A percentile compares a stretch with the other conserved stretches of the same genome.
Conservation (phyloP, 2,113 vertebrate species). For the Gymnogyps californianus region DNA sequence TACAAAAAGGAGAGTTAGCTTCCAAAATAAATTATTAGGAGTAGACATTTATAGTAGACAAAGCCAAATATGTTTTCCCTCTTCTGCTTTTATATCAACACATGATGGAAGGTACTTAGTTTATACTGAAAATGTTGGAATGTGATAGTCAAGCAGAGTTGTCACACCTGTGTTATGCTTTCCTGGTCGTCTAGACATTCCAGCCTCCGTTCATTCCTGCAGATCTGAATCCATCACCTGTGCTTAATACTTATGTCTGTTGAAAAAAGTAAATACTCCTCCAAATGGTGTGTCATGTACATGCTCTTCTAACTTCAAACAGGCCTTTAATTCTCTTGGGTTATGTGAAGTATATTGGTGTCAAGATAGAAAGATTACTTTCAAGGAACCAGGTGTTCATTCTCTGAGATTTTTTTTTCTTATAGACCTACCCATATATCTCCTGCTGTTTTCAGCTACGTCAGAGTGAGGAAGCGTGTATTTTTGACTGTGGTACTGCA, state of each 20-base stretch:
- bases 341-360: constrained; percentile 58
- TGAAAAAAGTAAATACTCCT: constrained; percentile 52
- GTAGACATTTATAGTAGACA: constrained; percentile 45
- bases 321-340: constrained; percentile 46
- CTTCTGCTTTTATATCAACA: constrained; percentile 58
- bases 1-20: constrained; percentile 12
- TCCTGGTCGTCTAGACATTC: constrained; percentile 63
- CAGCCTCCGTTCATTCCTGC: constrained; percentile 49
- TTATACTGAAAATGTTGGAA: constrained; percentile 59
- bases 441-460: background rate
- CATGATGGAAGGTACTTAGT: constrained; percentile 51
- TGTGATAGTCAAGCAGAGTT: constrained; percentile 40
- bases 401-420: background rate
- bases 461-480: background rate
- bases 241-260: constrained; percentile 39
- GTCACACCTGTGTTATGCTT: constrained; percentile 68
- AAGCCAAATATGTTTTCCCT: constrained; percentile 54
- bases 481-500: background rate
- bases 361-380: constrained; percentile 69
- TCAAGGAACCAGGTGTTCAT: constrained; percentile 53
- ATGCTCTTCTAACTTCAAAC: constrained; percentile 58
- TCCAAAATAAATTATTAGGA: constrained; percentile 56
- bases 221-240: constrained; percentile 57
- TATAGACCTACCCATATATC: background rate
- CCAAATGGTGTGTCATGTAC: constrained; percentile 52